Percentiles rank a stretch among this genome's conserved stretches.
These are phyloP conservation scores for Geotrupes spiniger DNA, from an alignment of 2,888 invertebrate species.

Conservation along the genomic window DNA sequence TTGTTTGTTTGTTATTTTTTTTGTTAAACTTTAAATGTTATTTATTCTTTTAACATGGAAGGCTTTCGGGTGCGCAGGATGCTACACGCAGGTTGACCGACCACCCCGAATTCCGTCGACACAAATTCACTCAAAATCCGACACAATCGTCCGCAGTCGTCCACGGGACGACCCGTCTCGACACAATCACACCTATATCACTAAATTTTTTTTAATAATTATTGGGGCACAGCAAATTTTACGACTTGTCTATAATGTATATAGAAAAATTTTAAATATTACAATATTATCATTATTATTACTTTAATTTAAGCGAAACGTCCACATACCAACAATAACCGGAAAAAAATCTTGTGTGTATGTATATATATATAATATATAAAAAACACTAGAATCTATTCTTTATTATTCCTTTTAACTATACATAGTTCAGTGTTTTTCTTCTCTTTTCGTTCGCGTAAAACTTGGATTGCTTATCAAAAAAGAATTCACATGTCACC, in stretches of 20 bases:
- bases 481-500: neutral
- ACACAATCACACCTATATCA: slow-evolving; percentile 43
- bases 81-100: slow-evolving; percentile 47
- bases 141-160: slow-evolving; percentile 9
- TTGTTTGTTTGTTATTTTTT: slow-evolving; percentile 24
- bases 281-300: slow-evolving; percentile 18
- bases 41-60: slow-evolving; percentile 21
- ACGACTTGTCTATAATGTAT: slow-evolving; percentile 17
- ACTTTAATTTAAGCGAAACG: slow-evolving; percentile 28
- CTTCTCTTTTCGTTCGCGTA: neutral
- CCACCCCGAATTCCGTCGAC: slow-evolving; percentile 39
- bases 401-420: slow-evolving; percentile 11
- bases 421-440: slow-evolving; percentile 9
- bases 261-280: slow-evolving; percentile 16
- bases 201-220: slow-evolving; percentile 35
- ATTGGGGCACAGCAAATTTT: slow-evolving; percentile 51
- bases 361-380: slow-evolving; percentile 7
- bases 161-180: slow-evolving; percentile 18
- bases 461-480: slow-evolving; percentile 21
- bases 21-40: slow-evolving; percentile 7
- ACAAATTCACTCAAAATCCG: slow-evolving; percentile 22
- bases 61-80: slow-evolving; percentile 32
- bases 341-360: slow-evolving; percentile 5
- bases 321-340: slow-evolving; percentile 17
- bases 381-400: slow-evolving; percentile 13